Conservation (phyloP, 1,140 invertebrate genomes). For the Triops cancriformis region DNA sequence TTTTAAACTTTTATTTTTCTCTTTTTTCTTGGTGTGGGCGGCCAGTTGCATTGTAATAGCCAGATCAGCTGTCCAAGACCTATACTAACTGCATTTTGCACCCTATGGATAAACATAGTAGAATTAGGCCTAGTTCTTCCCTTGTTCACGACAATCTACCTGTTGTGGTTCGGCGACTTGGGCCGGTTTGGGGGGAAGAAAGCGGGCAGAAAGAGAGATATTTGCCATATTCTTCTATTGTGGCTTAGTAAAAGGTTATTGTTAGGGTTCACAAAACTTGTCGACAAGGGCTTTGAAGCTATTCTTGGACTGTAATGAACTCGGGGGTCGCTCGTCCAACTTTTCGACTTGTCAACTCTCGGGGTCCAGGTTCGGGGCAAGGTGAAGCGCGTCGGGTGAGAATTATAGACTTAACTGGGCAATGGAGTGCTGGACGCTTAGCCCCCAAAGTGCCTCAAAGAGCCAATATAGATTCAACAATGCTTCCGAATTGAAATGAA, state of each 20-base stretch:
- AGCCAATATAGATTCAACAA: neutral
- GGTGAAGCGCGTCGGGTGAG: neutral
- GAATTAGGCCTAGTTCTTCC: neutral
- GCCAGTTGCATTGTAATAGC: no score
- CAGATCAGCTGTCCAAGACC: no score
- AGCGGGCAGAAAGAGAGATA: neutral
- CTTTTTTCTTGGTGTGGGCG: no score
- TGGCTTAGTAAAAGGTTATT: neutral
- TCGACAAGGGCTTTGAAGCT: neutral
- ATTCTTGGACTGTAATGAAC: conserved; percentile 6
- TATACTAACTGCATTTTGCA: neutral
- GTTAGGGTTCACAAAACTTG: neutral
- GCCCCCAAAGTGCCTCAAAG: conserved; percentile 8
- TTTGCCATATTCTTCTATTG: neutral
- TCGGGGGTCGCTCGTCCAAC: neutral
- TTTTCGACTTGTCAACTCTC: neutral
- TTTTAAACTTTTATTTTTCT: no score
- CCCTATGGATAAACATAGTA: conserved; percentile 2
- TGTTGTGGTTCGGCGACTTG: neutral
- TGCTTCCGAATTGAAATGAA: conserved; percentile 4
- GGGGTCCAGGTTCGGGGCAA: neutral
- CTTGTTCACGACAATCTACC: neutral
- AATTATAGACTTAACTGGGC: neutral
- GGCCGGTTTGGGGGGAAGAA: neutral
- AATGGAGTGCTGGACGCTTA: neutral